Conservation (phyloP, 1,140 invertebrate genomes). For the Eulimnadia texana region DNA sequence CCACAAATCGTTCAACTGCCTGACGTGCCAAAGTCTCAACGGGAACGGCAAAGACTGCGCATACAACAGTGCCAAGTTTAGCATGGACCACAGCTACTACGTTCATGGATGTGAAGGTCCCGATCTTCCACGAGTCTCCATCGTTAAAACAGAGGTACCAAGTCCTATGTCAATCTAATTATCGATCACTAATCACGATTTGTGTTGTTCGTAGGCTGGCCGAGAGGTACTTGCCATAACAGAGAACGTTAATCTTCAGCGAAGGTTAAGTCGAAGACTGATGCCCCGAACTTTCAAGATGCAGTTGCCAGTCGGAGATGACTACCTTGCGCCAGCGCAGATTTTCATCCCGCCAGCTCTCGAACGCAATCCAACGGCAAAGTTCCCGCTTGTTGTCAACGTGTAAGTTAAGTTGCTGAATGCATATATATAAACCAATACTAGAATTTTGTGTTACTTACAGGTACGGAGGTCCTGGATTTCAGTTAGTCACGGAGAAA, state of each 20-base stretch:
- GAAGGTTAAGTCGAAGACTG: constrained; percentile 38
- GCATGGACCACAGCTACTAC: constrained; percentile 46
- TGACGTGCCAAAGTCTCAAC: constrained; percentile 28
- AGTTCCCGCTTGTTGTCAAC: constrained; percentile 72
- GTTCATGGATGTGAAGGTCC: constrained; percentile 57
- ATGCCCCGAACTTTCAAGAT: constrained; percentile 47
- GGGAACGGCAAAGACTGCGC: constrained; percentile 31
- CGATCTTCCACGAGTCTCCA: constrained; percentile 33
- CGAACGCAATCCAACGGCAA: constrained; percentile 38
- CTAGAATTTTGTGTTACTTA: constrained; percentile 20
- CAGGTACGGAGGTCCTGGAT: constrained; percentile 75
- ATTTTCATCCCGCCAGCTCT: constrained; percentile 55
- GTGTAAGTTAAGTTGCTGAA: constrained; percentile 60
- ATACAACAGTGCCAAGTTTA: constrained; percentile 49
- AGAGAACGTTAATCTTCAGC: constrained; percentile 27
- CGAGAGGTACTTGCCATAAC: constrained; percentile 16
- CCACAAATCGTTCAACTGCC: constrained; percentile 12
- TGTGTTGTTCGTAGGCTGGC: neutral
- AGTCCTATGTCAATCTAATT: too few relatives aligned
- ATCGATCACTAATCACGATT: too few relatives aligned
- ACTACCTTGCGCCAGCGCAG: constrained; percentile 52
- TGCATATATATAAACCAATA: neutral
- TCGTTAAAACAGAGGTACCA: constrained; percentile 6
- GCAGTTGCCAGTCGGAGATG: constrained; percentile 46
- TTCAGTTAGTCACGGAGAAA: constrained; percentile 57